Conservation (phyloP, 2,113 vertebrate species). For the Phalacrocorax brasilianus region DNA sequence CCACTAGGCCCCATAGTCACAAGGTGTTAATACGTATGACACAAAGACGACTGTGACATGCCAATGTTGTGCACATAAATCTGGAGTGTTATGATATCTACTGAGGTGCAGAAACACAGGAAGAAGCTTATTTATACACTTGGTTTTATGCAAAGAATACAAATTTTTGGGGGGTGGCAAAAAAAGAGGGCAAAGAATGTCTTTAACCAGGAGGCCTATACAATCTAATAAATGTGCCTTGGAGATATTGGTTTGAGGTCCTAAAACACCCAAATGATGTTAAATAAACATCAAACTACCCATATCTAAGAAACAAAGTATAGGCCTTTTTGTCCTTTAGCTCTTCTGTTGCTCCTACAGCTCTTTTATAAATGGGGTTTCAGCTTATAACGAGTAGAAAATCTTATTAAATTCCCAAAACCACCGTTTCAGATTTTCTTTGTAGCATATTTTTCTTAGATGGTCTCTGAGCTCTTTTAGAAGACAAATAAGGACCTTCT, state of each 20-base stretch:
- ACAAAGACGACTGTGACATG: background rate
- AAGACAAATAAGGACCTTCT: background rate
- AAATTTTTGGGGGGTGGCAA: fast-evolving
- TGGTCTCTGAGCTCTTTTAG: background rate
- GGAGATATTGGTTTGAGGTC: background rate
- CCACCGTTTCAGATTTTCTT: background rate
- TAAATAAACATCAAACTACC: background rate
- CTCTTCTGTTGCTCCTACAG: background rate
- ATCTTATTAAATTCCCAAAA: background rate
- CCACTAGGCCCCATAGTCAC: background rate
- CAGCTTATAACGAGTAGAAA: background rate
- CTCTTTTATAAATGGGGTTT: background rate
- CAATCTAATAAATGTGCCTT: background rate
- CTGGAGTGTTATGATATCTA: background rate
- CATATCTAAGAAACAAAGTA: background rate
- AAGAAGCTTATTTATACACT: background rate
- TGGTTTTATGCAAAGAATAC: background rate
- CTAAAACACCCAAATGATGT: background rate
- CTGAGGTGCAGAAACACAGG: background rate
- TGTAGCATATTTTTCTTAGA: background rate
- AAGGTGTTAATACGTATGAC: background rate
- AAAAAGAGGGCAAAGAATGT: background rate
- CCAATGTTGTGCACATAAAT: background rate
- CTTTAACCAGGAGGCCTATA: background rate
- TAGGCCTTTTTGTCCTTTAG: background rate